Evolutionary conservation across 2,888 invertebrate species (phyloP), one percentile per base, ranked within the genome.

Genomic region (Nomada flava): DNA sequence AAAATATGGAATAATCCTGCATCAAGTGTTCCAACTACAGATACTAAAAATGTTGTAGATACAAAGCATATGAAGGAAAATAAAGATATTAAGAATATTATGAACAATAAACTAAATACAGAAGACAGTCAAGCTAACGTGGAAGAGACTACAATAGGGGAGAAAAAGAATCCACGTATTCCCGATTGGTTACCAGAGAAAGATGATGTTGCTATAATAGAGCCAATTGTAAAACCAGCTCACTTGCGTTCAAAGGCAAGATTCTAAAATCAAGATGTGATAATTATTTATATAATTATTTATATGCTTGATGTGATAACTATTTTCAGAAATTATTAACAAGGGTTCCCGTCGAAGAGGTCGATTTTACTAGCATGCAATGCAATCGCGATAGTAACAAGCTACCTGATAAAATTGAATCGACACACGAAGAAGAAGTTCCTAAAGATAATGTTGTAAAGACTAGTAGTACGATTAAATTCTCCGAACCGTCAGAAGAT

Each of bases 231-330:
- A 85, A 96, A 96, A 93, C 95, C 95, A 9, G 95, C 96, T 0
- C 96, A 96, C 94, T 93, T 96, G 87, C 93, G 95, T 83, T 96
- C 96, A 13, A 96, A 96, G 94, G 96, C 96, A 92, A 85, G 77
- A 81, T 64, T 47, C 10, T 52, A 50, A 47, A 47, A 18, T 20
- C 5, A 76, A 60, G 36, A 72, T 71, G 13, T n/a, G 13, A 82
- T 36, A 36, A 70, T 78, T 50, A 52, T 42, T 53, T 68, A 23
- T 7, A 82, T 36, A 36, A 70, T 78, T 50, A 52, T 42, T 53
- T 68, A 23, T 7, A 64, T 69, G 53, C 36, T 68, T 69, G 23
- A 63, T 13, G 2, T 71, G 13, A 7, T 59, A 76, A 68, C 73
- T 83, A 57, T 89, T 94, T 94, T 42, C 93, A 96, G 95, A 95